Evolutionary conservation across 2,113 vertebrate genomes (phyloP).

Genomic region (Rhabdomys dilectus): DNA sequence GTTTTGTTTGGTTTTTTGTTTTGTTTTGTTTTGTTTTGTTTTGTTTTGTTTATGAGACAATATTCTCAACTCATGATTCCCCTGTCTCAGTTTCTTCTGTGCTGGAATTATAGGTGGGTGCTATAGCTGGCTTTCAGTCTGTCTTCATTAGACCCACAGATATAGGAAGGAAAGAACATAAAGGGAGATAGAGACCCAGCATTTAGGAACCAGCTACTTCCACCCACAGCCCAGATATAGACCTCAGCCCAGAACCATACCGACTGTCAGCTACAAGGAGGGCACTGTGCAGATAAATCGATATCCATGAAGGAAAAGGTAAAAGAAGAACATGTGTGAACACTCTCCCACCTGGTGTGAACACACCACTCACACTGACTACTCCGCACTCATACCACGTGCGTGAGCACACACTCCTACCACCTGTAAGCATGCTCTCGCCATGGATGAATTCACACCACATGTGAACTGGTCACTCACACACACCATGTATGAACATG

Average conservation of each 20-base stretch:
- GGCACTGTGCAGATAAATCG: no score
- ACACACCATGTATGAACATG: neutral
- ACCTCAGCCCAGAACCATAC: neutral
- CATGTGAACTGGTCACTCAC: neutral
- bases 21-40: neutral
- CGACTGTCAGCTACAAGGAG: neutral
- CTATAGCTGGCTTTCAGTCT: neutral
- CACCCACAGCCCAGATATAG: neutral
- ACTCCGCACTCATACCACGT: no score
- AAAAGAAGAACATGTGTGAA: neutral
- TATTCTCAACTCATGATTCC: neutral
- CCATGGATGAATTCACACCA: neutral
- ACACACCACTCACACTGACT: neutral
- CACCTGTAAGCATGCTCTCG: neutral
- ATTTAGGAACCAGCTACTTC: neutral
- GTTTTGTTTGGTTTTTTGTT: neutral
- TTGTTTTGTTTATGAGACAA: neutral
- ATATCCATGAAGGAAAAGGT: fast-evolving
- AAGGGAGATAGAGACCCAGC: neutral
- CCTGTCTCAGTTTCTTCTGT: neutral
- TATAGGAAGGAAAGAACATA: neutral
- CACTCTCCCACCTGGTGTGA: neutral
- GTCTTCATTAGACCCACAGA: neutral
- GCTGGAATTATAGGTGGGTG: neutral
- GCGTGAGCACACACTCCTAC: neutral